These are phyloP conservation scores for Achroia grisella DNA, from an alignment of 1,140 invertebrate species.

Conservation along the genomic window DNA sequence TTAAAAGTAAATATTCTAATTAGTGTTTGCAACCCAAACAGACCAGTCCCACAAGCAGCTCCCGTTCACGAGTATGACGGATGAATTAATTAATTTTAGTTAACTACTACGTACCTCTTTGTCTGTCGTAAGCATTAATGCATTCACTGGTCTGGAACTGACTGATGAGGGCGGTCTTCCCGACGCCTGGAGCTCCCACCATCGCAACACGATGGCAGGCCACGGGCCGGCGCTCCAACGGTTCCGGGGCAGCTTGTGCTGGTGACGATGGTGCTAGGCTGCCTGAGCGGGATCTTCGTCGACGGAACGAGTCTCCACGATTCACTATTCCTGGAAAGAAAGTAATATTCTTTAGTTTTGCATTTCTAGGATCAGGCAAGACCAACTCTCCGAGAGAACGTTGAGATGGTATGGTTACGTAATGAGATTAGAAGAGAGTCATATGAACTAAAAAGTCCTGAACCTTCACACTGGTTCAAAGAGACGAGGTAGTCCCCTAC, in stretches of 20 bases:
- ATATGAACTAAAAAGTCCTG: too few species aligned
- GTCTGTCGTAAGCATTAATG: conserved; percentile 92
- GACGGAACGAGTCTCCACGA: conserved; percentile 89
- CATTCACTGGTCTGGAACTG: conserved; percentile 97
- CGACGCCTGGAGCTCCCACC: conserved; percentile 89
- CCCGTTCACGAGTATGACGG: too few species aligned
- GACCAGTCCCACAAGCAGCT: too few species aligned
- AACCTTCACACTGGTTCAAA: too few species aligned
- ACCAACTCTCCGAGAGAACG: too few species aligned
- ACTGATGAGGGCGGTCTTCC: conserved; percentile 91
- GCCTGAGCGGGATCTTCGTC: conserved; percentile 85
- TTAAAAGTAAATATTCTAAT: too few species aligned
- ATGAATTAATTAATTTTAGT: too few species aligned
- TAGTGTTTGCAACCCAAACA: too few species aligned
- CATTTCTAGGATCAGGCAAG: too few species aligned
- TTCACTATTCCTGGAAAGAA: conserved; percentile 87
- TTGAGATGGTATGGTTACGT: too few species aligned
- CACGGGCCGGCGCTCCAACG: conserved; percentile 56
- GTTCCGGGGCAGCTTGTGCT: conserved; percentile 54
- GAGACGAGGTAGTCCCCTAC: too few species aligned
- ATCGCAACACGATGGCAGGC: conserved; percentile 86
- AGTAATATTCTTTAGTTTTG: neutral
- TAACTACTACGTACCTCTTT: conserved; percentile 81
- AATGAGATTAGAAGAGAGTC: too few species aligned
- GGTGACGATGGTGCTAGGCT: conserved; percentile 77